These are phyloP conservation scores for Drosophila melanica DNA, from an alignment of 1,140 invertebrate genomes.

Conservation along the genomic window DNA sequence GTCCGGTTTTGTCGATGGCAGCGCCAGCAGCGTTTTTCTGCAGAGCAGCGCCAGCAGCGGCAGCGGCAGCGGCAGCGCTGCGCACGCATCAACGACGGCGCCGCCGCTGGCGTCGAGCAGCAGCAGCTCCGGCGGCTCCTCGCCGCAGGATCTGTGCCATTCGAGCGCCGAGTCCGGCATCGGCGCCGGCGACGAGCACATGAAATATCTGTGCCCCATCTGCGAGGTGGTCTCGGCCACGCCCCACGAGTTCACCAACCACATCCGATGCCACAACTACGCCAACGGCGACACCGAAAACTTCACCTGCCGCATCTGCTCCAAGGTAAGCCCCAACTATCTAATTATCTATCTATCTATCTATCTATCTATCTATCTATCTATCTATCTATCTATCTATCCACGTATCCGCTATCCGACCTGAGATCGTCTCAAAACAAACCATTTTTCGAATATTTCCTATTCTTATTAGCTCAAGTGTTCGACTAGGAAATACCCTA, in stretches of 20 bases:
- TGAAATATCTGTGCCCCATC: slow-evolving; percentile 87
- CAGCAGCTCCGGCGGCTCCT: slow-evolving; percentile 66
- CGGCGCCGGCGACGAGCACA: slow-evolving; percentile 79
- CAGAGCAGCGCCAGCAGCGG: slow-evolving; percentile 41
- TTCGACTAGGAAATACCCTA: no score
- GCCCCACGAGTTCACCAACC: slow-evolving; percentile 88
- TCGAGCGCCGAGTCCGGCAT: slow-evolving; percentile 78
- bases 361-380: no score
- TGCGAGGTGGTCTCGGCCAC: slow-evolving; percentile 86
- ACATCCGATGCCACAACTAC: slow-evolving; percentile 88
- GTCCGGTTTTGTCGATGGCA: slow-evolving; percentile 78
- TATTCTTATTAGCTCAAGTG: no score
- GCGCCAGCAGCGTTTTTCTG: slow-evolving; percentile 59
- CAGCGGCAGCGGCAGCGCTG: slow-evolving; percentile 21
- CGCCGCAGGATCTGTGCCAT: slow-evolving; percentile 59
- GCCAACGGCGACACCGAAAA: slow-evolving; percentile 84
- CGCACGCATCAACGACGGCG: slow-evolving; percentile 15
- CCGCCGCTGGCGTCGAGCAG: slow-evolving; percentile 10
- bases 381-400: no score
- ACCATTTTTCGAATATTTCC: no score
- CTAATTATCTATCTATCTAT: no score
- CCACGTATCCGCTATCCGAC: no score
- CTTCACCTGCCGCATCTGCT: slow-evolving; percentile 85
- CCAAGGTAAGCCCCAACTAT: slow-evolving; percentile 82
- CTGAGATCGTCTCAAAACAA: no score